phyloP scores from a whole-genome alignment of 2,797 vertebrate species.

The Siniperca undulata region DNA sequence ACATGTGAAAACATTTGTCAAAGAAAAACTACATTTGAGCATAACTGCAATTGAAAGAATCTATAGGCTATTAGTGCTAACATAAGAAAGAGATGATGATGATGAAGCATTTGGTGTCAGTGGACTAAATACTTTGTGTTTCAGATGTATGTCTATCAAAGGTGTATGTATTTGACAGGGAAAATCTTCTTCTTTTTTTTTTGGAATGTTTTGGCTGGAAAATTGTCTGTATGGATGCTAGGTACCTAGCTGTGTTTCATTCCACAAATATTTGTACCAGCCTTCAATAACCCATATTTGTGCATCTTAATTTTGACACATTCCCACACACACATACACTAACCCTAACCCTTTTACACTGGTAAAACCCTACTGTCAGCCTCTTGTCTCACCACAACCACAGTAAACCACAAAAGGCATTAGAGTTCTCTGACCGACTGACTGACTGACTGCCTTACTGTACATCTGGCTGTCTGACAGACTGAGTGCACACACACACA shows the following conservation, averaged over 20 bases:
- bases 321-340: conserved; percentile 23
- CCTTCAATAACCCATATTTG: conserved; percentile 28
- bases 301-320: conserved; percentile 31
- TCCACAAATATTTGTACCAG: conserved; percentile 29
- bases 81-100: neutral
- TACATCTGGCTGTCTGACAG: conserved; percentile 53
- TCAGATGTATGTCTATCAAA: conserved; percentile 7
- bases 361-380: conserved; percentile 62
- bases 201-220: neutral
- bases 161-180: neutral
- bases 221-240: neutral
- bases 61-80: neutral
- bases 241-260: conserved; percentile 1
- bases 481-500: conserved; percentile 5
- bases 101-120: neutral
- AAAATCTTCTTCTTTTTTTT: too few relatives aligned
- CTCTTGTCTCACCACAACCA: conserved; percentile 62
- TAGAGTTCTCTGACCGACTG: conserved; percentile 47
- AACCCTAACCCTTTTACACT: too few relatives aligned
- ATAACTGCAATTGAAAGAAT: neutral
- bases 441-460: conserved; percentile 32
- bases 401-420: conserved; percentile 66
- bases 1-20: neutral
- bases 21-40: neutral
- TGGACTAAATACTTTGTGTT: neutral